These are phyloP conservation scores for Panthera uncia DNA, from an alignment of 2,113 vertebrate species.

Conservation along the genomic window DNA sequence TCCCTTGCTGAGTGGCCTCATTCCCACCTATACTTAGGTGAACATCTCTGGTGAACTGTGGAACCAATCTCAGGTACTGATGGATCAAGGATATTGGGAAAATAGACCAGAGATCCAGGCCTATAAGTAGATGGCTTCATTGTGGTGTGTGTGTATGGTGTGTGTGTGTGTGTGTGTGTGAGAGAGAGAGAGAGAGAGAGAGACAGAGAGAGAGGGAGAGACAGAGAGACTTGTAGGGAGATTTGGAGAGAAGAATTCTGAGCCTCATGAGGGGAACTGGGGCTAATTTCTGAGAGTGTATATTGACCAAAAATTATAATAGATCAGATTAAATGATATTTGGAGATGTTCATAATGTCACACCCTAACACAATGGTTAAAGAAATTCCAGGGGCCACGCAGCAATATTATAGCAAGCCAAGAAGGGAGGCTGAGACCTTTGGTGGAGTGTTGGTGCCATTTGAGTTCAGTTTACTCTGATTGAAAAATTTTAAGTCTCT, in stretches of 20 bases:
- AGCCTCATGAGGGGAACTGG: neutral
- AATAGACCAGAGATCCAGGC: neutral
- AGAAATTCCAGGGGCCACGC: neutral
- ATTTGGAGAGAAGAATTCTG: neutral
- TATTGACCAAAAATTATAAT: neutral
- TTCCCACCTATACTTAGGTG: neutral
- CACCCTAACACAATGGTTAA: neutral
- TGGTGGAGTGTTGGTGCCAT: neutral
- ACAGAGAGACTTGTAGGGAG: too few species aligned
- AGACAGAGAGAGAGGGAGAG: neutral
- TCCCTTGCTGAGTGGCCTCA: too few species aligned
- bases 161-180: neutral
- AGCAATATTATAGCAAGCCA: neutral
- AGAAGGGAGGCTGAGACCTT: neutral
- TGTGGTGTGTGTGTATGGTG: too few species aligned
- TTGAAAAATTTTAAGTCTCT: neutral
- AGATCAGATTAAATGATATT: neutral
- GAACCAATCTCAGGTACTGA: neutral
- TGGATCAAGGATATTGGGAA: neutral
- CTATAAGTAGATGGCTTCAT: too few species aligned
- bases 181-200: too few species aligned
- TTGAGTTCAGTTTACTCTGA: neutral
- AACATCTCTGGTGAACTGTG: neutral
- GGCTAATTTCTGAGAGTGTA: neutral
- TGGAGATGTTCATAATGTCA: neutral